These are phyloP conservation scores for Leistus spinibarbis DNA, from an alignment of 2,888 invertebrate genomes.

Conservation along the genomic window DNA sequence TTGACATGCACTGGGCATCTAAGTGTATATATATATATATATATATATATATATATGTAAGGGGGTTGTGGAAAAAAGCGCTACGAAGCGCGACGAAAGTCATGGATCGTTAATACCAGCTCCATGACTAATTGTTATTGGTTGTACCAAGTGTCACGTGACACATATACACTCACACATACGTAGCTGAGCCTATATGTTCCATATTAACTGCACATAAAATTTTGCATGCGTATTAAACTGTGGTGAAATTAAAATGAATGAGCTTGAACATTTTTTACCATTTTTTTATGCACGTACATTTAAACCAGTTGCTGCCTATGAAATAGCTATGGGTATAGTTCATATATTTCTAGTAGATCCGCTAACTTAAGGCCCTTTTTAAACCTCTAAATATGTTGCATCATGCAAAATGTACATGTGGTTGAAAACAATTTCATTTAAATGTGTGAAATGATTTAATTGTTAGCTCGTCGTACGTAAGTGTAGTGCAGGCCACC, in stretches of 20 bases:
- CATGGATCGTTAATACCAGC: conserved; percentile 28
- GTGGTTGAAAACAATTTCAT: too few species aligned
- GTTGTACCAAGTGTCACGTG: conserved; percentile 23
- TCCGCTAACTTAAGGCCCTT: too few species aligned
- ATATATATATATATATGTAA: not conserved
- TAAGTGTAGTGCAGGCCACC: too few species aligned
- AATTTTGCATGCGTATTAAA: not conserved
- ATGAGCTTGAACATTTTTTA: too few species aligned
- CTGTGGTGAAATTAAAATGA: not conserved
- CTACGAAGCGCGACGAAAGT: not conserved
- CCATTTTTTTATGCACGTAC: too few species aligned
- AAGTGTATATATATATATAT: not conserved
- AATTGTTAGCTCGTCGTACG: too few species aligned
- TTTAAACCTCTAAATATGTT: too few species aligned
- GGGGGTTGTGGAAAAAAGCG: not conserved
- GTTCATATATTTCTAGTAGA: too few species aligned
- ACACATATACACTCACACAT: conserved; percentile 4
- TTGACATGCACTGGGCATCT: not conserved
- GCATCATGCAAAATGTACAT: too few species aligned
- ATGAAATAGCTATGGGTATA: too few species aligned
- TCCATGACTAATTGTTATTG: conserved; percentile 34
- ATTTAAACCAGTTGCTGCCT: too few species aligned
- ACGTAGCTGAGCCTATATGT: not conserved
- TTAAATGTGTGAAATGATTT: too few species aligned
- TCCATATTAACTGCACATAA: not conserved